These are phyloP conservation scores for Eriocheir sinensis DNA, from an alignment of 1,140 invertebrate genomes.

Conservation along the genomic window DNA sequence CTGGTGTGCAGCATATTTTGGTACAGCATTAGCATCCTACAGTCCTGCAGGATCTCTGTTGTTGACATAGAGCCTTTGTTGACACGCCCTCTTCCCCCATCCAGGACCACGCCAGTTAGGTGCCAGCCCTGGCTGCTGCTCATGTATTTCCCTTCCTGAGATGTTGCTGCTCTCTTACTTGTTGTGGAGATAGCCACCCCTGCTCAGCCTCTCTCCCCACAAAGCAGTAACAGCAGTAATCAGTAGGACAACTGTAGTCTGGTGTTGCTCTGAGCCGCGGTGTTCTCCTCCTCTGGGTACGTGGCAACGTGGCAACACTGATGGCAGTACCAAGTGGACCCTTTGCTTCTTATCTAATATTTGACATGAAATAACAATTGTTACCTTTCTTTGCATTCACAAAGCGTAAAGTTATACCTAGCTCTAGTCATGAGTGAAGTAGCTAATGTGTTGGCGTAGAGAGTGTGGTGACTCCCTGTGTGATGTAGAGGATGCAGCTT, in stretches of 20 bases:
- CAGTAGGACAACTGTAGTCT: neutral
- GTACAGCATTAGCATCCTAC: too few species aligned
- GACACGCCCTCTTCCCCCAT: constrained; percentile 57
- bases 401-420: neutral
- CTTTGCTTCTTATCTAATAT: constrained; percentile 7
- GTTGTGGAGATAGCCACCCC: constrained; percentile 60
- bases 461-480: neutral
- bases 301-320: neutral
- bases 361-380: neutral
- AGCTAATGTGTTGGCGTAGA: neutral
- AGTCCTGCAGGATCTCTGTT: neutral
- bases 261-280: neutral
- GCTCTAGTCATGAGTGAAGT: neutral
- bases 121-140: constrained; percentile 61
- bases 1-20: neutral
- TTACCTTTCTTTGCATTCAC: neutral
- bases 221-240: constrained; percentile 43
- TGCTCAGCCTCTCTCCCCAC: constrained; percentile 33
- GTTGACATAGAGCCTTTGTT: constrained; percentile 4
- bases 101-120: constrained; percentile 69
- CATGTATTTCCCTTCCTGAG: constrained; percentile 65
- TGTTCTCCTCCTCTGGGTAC: neutral
- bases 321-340: neutral
- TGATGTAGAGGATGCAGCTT: neutral
- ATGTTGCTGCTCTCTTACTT: constrained; percentile 46